Base-by-base conservation (phyloP, 2,113 vertebrate species). In the Odocoileus hemionus region DNA sequence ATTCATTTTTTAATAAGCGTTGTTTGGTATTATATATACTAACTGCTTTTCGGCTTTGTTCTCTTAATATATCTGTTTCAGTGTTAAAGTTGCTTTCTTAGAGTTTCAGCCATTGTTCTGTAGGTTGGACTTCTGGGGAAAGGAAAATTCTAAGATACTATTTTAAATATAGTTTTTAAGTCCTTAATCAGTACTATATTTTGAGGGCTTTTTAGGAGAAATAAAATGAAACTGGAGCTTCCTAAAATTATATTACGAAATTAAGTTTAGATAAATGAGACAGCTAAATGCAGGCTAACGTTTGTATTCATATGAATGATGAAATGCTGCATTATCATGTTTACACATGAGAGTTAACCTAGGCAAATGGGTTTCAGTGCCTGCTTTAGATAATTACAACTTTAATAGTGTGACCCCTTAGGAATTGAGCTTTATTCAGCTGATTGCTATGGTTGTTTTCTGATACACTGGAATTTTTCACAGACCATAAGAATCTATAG, bases 381-480 rank as follows among this genome's bases (percentile, higher is more conserved):
- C 83, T 90, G 3, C 36, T 85, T 25, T 74, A 67, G 91, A 52
- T 93, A 89, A 95, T 89, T 86, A 54, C 45, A 80, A 12, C 64
- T 64, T 79, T 83, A 88, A n/a, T 82, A 74, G 91, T 58, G 60
- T 89, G 85, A 86, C 43, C 86, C 74, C 52, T 47, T 28, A 90
- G 91, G 67, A 92, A 64, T 0, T 89, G 85, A 94, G 76, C 60
- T 92, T 64, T 97, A 43, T 54, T 94, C 54, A 54, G 74, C 60
- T 21, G 21, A 58, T 54, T 43, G 28, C 70, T n/a, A 0, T 19
- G 25, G 55, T 67, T 58, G 28, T 76, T 92, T 90, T 70, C 61
- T 84, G 91, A 79, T 74, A 79, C 55, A 33, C 11, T 94, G 79
- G 74, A 76, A 76, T 78, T 95, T 95, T 95, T 92, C 92, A 88